phyloP scores from a whole-genome alignment of 92 coral and sea anemone genomes.

The Phenganax marumi region DNA sequence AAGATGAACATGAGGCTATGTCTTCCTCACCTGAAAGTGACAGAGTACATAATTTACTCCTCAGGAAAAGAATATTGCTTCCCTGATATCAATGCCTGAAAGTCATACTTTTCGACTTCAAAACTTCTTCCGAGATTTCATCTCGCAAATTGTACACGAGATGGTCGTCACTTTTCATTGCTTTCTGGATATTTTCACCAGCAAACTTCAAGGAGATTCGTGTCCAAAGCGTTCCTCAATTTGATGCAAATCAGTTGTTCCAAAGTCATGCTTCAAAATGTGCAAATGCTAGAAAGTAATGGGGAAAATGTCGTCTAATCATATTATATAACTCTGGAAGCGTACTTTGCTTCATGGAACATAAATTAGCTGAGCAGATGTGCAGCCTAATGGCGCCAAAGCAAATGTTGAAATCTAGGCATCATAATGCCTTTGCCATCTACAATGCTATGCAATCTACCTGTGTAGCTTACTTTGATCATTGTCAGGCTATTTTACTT shows the following conservation, averaged over 20 bases:
- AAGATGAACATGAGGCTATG: slow-evolving; percentile 29
- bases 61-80: too few relatives aligned
- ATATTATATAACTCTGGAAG: too few relatives aligned
- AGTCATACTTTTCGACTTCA: slow-evolving; percentile 19
- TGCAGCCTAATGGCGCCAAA: too few relatives aligned
- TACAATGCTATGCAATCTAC: background rate
- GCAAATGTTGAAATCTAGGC: background rate
- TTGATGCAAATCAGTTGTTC: too few relatives aligned
- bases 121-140: slow-evolving; percentile 20
- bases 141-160: slow-evolving; percentile 20
- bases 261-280: too few relatives aligned
- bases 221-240: background rate
- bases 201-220: background rate
- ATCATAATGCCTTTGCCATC: background rate
- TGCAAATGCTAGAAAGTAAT: too few relatives aligned
- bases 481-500: too few relatives aligned
- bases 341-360: too few relatives aligned
- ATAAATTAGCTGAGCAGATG: too few relatives aligned
- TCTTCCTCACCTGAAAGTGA: slow-evolving; percentile 39
- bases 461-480: too few relatives aligned
- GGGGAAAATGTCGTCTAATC: too few relatives aligned
- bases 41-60: too few relatives aligned
- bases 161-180: background rate
- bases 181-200: background rate
- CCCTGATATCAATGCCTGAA: background rate